Percentiles rank a stretch among this genome's conserved stretches.
Evolutionary conservation across 2,888 invertebrate species (phyloP).

Genomic region (Hanleya hanleyi): DNA sequence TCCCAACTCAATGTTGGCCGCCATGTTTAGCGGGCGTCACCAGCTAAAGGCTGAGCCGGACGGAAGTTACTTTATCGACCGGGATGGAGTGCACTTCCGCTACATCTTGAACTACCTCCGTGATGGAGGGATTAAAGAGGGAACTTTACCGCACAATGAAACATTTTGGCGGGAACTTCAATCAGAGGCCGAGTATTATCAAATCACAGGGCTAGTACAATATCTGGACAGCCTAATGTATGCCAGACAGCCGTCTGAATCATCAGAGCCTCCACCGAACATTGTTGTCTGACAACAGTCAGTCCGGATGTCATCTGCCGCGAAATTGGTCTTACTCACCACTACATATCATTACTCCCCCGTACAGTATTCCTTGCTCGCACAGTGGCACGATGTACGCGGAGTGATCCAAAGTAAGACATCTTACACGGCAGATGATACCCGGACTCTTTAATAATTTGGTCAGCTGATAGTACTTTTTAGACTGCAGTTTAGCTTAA

Average conservation of each 20-base stretch:
- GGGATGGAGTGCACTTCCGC: slow-evolving; percentile 65
- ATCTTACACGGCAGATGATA: too few relatives aligned
- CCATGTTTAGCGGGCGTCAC: slow-evolving; percentile 65
- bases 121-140: slow-evolving; percentile 64
- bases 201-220: slow-evolving; percentile 54
- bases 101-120: slow-evolving; percentile 63
- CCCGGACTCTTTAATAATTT: too few relatives aligned
- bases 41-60: slow-evolving; percentile 56
- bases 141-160: slow-evolving; percentile 59
- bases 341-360: too few relatives aligned
- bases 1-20: slow-evolving; percentile 60
- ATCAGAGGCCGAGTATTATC: slow-evolving; percentile 65
- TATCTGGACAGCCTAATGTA: slow-evolving; percentile 36
- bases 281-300: neutral
- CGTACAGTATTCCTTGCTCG: too few relatives aligned
- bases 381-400: too few relatives aligned
- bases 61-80: slow-evolving; percentile 66
- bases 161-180: slow-evolving; percentile 57
- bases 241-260: neutral
- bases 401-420: too few relatives aligned
- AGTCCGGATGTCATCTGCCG: too few relatives aligned
- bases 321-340: too few relatives aligned
- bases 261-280: neutral
- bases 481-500: too few relatives aligned
- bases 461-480: too few relatives aligned